Evolutionary conservation across 2,888 invertebrate genomes (phyloP), one percentile per base, ranked within the genome.

Genomic region (Drosophila stalkeri): DNA sequence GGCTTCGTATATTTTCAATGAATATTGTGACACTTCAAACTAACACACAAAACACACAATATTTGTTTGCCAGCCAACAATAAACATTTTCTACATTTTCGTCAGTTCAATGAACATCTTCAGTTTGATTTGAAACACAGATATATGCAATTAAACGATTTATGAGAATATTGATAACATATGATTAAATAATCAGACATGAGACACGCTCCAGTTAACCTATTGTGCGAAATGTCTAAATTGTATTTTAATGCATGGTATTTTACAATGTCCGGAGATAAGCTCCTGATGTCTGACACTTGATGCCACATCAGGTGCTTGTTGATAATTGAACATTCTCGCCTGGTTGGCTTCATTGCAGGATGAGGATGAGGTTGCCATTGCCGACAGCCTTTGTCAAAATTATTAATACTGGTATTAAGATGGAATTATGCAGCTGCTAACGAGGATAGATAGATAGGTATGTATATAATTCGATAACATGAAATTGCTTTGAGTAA

Each of bases 181-280:
- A 62, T 54, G 51, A 64, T 59, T 73, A 67, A 56, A 56, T 47
- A 49, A 72, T 63, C 35, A 49, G 16, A 31, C 16, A 44, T 9
- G 27, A 9, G 8, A 9, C 27, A 47, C 27, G 49, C 11, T 6
- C 11, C n/a, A 49, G 11, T n/a, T 27, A 16, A 4, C 9, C 16
- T 9, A 27, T 16, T 16, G 27, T 16, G 16, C 27, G 23, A 23
- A 16, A 16, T 27, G 16, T 27, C 47, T n/a, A 47, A 27, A 16
- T 16, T 47, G 16, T 27, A 4, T 9, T 11, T 27, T 16, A 18
- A 23, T 20, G 14, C 27, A 49, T 35, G 35, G 14, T 12, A 49
- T 31, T 49, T 31, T n/a, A 49, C 49, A 33, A 51, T 46, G 35
- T 44, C 43, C 39, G 35, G 14, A 43, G 11, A 18, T n/a, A 27